These are phyloP conservation scores for Hypsopygia costalis DNA, from an alignment of 2,888 invertebrate species.

Conservation along the genomic window DNA sequence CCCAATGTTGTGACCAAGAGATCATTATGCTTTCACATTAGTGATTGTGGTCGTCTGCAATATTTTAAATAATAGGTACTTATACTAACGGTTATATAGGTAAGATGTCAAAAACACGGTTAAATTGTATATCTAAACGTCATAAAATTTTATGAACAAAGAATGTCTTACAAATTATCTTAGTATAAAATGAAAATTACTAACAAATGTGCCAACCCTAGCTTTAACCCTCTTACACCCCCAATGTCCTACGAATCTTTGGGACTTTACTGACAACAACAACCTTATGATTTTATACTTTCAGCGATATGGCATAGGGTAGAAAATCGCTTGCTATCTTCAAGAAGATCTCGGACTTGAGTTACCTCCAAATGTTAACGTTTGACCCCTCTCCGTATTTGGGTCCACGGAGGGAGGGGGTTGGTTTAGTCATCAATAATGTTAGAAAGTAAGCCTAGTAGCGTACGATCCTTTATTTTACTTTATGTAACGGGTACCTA, in stretches of 20 bases:
- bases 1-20: too few relatives aligned
- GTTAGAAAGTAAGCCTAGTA: constrained; percentile 66
- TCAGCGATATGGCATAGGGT: neutral
- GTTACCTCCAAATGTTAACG: constrained; percentile 50
- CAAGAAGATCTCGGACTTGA: constrained; percentile 30
- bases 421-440: constrained; percentile 76
- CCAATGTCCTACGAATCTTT: constrained; percentile 27
- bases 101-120: too few relatives aligned
- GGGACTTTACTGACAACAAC: constrained; percentile 28
- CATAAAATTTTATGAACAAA: too few relatives aligned
- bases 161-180: too few relatives aligned
- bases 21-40: too few relatives aligned
- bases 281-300: constrained; percentile 14
- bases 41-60: too few relatives aligned
- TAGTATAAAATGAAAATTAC: too few relatives aligned
- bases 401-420: constrained; percentile 50
- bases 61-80: too few relatives aligned
- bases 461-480: constrained; percentile 43
- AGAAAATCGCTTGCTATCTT: neutral
- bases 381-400: constrained; percentile 78
- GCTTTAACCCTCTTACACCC: constrained; percentile 53
- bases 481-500: constrained; percentile 19
- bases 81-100: too few relatives aligned
- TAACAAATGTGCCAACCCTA: neutral
- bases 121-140: too few relatives aligned